A percentile compares a stretch with the other conserved stretches of the same genome.
Evolutionary conservation across 2,797 vertebrate genomes (phyloP).

Genomic region (Sebastes nivosus): DNA sequence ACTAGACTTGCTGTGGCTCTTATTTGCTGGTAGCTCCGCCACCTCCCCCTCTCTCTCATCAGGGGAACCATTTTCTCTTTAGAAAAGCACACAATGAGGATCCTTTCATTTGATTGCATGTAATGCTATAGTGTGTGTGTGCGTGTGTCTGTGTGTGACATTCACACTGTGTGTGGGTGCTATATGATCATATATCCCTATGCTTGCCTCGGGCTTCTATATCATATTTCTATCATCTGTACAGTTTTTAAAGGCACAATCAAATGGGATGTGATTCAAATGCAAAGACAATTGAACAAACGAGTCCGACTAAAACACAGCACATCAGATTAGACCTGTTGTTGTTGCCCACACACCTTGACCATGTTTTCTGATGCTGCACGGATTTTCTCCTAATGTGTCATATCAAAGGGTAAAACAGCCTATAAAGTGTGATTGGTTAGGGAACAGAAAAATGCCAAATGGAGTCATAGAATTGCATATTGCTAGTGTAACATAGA

Average conservation of each 20-base stretch:
- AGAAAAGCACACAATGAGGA: conserved; percentile 53
- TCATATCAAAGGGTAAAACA: background rate
- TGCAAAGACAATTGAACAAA: background rate
- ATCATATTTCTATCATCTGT: background rate
- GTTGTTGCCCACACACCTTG: background rate
- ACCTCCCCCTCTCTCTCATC: conserved; percentile 36
- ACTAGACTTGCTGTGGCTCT: conserved; percentile 29
- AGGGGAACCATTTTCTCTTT: conserved; percentile 64
- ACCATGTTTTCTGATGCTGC: background rate
- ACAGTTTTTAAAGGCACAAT: background rate
- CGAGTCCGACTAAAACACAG: background rate
- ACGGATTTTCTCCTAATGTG: background rate
- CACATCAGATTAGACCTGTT: background rate
- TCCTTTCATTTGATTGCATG: conserved; percentile 8
- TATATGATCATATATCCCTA: background rate
- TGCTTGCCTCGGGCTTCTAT: background rate
- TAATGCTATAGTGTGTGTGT: conserved; percentile 6
- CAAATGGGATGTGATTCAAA: background rate
- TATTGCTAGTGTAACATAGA: background rate
- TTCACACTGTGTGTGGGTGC: background rate
- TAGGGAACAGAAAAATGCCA: background rate
- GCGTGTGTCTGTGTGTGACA: background rate
- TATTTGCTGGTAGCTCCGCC: conserved; percentile 12
- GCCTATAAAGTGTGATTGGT: background rate
- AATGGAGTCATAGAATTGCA: background rate